Percentiles rank a stretch among this genome's conserved stretches.
Conservation (phyloP, 2,113 vertebrate genomes). For the Vulpes ferrilata region DNA sequence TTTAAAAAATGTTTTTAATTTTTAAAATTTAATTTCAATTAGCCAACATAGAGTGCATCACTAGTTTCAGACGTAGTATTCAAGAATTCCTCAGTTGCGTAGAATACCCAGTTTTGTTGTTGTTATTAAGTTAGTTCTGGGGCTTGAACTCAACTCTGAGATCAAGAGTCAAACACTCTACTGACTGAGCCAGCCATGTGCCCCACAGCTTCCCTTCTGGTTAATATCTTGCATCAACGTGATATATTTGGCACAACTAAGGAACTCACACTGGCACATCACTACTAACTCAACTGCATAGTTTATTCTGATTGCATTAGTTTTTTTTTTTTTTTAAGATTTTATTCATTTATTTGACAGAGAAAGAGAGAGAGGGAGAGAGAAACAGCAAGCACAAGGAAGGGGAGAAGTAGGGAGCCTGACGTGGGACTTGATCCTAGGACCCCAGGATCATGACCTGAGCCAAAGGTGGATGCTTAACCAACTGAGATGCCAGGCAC, state of each 20-base stretch:
- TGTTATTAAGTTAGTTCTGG: not conserved
- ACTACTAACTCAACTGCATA: not conserved
- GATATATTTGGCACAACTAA: fast-evolving
- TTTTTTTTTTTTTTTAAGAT: not conserved
- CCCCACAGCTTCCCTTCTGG: not conserved
- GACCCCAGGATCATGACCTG: not conserved
- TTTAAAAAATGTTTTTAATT: too few species aligned
- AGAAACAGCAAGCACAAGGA: not conserved
- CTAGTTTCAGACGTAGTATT: too few species aligned
- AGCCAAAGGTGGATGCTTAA: not conserved
- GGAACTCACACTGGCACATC: fast-evolving
- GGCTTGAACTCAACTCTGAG: not conserved
- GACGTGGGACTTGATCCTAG: not conserved
- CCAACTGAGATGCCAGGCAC: not conserved
- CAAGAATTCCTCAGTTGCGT: too few species aligned
- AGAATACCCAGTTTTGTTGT: too few species aligned
- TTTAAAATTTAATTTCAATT: too few species aligned
- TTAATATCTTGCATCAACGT: not conserved
- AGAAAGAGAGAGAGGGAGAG: not conserved
- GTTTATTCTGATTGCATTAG: not conserved
- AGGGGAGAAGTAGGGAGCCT: not conserved
- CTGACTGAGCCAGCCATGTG: not conserved
- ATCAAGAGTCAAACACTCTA: not conserved
- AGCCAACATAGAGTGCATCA: too few species aligned
- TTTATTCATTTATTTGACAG: not conserved